These are phyloP conservation scores for Cebidichthys violaceus DNA, from an alignment of 2,113 vertebrate genomes.

Conservation along the genomic window DNA sequence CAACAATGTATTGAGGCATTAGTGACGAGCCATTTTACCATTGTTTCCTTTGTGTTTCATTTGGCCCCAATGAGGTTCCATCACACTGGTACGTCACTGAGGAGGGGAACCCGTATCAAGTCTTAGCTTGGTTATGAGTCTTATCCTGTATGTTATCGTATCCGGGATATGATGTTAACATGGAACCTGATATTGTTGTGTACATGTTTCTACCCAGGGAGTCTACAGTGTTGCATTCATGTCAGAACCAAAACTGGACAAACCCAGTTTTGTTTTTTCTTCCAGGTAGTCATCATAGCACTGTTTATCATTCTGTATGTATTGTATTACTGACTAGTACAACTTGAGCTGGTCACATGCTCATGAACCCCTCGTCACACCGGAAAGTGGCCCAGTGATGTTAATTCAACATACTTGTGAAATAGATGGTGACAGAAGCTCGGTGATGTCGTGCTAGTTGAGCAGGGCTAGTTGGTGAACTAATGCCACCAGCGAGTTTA, in stretches of 20 bases:
- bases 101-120: background rate
- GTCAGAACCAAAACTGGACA: background rate
- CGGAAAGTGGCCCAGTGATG: background rate
- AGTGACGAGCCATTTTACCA: background rate
- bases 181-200: background rate
- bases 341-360: background rate
- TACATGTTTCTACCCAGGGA: background rate
- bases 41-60: background rate
- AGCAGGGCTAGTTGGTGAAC: background rate
- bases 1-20: background rate
- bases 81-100: background rate
- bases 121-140: background rate
- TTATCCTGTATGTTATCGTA: background rate
- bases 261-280: background rate
- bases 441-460: background rate
- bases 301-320: background rate
- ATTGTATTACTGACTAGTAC: background rate
- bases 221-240: background rate
- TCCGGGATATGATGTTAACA: background rate
- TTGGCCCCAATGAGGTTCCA: background rate
- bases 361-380: background rate
- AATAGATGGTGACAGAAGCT: background rate
- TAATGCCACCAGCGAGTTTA: background rate
- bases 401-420: background rate
- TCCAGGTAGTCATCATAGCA: background rate